Evolutionary conservation across 2,113 vertebrate genomes (phyloP).

Genomic region (Taurulus bubalis): DNA sequence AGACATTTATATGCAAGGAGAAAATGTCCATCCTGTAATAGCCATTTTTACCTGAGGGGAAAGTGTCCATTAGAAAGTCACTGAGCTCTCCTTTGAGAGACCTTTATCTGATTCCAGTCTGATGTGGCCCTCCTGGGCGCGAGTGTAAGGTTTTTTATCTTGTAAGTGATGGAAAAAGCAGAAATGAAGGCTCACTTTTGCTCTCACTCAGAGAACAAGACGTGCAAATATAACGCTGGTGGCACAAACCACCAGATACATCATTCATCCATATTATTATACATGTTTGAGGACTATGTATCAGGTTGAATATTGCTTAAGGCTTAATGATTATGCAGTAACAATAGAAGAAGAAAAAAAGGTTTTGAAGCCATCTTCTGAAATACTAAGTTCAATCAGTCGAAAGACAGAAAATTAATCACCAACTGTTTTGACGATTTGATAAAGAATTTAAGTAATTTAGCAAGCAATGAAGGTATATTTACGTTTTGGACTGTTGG

Average conservation of each 20-base stretch:
- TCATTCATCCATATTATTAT: neutral
- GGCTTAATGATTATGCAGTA: neutral
- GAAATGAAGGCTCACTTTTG: constrained; percentile 22
- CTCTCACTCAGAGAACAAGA: constrained; percentile 28
- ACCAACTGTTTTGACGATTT: neutral
- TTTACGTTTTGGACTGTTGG: neutral
- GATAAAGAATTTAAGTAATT: neutral
- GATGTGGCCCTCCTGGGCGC: constrained; percentile 49
- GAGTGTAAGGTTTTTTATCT: constrained; percentile 44
- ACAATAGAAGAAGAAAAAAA: neutral
- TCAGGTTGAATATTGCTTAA: constrained; percentile 7
- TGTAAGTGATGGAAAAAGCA: constrained; percentile 22
- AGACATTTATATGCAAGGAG: constrained; percentile 50
- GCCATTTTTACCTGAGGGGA: constrained; percentile 52
- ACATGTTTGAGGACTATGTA: constrained; percentile 12
- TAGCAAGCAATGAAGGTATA: neutral
- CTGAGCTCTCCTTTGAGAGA: constrained; percentile 58
- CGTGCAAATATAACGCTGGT: neutral
- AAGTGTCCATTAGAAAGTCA: constrained; percentile 68
- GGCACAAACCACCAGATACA: constrained; percentile 19
- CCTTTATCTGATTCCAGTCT: constrained; percentile 58
- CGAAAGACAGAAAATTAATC: neutral
- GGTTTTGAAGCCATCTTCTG: constrained; percentile 19
- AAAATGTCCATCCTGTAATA: constrained; percentile 58
- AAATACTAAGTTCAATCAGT: neutral